phyloP scores from a whole-genome alignment of 2,797 vertebrate genomes.

The Danio jaintianensis region DNA sequence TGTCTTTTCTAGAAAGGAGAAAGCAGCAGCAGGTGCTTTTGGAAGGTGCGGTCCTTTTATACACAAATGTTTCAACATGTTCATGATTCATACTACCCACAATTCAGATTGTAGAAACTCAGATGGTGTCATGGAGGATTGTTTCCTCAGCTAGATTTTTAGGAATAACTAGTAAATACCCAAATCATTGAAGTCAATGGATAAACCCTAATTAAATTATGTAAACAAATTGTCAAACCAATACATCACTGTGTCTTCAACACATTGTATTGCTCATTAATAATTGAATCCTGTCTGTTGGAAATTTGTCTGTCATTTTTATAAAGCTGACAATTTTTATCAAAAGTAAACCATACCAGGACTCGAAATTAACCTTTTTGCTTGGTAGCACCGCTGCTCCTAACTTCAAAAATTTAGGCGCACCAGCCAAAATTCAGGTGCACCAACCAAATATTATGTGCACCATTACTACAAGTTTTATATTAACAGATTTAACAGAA shows the following conservation, averaged over 20 bases:
- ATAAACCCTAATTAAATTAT: too few relatives aligned
- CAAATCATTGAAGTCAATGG: background rate
- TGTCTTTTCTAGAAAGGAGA: slow-evolving; percentile 72
- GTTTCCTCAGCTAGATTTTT: background rate
- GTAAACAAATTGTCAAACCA: too few relatives aligned
- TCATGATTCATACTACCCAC: background rate
- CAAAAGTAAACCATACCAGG: too few relatives aligned
- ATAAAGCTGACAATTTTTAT: background rate
- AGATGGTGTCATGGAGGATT: background rate
- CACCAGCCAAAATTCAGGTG: too few relatives aligned
- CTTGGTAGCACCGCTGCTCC: too few relatives aligned
- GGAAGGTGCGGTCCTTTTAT: slow-evolving; percentile 60
- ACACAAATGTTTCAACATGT: background rate
- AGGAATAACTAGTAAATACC: background rate
- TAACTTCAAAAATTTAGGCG: too few relatives aligned
- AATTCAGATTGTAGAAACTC: background rate
- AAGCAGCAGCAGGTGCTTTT: slow-evolving; percentile 69
- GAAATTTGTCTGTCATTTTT: background rate
- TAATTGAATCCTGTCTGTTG: background rate
- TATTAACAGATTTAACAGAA: too few relatives aligned
- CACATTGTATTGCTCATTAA: background rate
- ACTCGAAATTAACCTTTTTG: too few relatives aligned
- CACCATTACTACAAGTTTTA: too few relatives aligned
- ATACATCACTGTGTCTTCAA: too few relatives aligned
- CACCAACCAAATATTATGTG: too few relatives aligned